phyloP scores from a whole-genome alignment of 2,888 invertebrate genomes.

The Sesia bembeciformis region DNA sequence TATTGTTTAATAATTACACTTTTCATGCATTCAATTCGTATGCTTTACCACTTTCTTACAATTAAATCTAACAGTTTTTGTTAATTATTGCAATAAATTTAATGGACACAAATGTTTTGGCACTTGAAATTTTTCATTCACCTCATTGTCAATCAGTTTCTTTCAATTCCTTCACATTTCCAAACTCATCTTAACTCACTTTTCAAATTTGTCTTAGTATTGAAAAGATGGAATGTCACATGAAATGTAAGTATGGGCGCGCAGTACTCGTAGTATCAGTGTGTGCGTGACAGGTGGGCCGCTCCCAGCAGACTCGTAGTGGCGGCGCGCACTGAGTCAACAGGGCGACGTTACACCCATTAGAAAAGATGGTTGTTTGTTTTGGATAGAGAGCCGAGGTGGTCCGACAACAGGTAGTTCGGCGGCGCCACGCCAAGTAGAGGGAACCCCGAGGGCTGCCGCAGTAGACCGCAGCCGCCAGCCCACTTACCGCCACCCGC shows the following conservation, averaged over 20 bases:
- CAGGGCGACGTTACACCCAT: slow-evolving; percentile 41
- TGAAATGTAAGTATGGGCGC: slow-evolving; percentile 8
- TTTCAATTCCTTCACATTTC: too few species aligned
- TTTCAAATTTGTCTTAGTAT: slow-evolving; percentile 13
- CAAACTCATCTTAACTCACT: slow-evolving; percentile 9
- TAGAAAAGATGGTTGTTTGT: slow-evolving; percentile 79
- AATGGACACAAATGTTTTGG: slow-evolving; percentile 58
- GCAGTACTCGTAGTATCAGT: background rate
- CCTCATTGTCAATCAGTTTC: slow-evolving; percentile 11
- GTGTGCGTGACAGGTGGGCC: slow-evolving; percentile 5
- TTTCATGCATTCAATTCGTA: slow-evolving; percentile 21
- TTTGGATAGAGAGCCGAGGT: slow-evolving; percentile 74
- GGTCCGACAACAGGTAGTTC: slow-evolving; percentile 76
- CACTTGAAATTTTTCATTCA: slow-evolving; percentile 40
- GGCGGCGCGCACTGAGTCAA: slow-evolving; percentile 14
- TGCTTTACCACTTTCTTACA: slow-evolving; percentile 21
- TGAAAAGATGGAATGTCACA: slow-evolving; percentile 12
- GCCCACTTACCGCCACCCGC: slow-evolving; percentile 70
- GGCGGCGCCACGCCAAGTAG: slow-evolving; percentile 74
- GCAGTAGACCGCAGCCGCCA: slow-evolving; percentile 77
- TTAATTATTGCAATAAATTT: slow-evolving; percentile 42
- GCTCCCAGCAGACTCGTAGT: slow-evolving; percentile 15
- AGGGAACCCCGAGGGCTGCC: slow-evolving; percentile 76
- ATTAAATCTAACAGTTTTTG: slow-evolving; percentile 33
- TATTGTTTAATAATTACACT: slow-evolving; percentile 22